Conservation (phyloP, 64 coral and sea anemone species). For the Porites lutea region DNA sequence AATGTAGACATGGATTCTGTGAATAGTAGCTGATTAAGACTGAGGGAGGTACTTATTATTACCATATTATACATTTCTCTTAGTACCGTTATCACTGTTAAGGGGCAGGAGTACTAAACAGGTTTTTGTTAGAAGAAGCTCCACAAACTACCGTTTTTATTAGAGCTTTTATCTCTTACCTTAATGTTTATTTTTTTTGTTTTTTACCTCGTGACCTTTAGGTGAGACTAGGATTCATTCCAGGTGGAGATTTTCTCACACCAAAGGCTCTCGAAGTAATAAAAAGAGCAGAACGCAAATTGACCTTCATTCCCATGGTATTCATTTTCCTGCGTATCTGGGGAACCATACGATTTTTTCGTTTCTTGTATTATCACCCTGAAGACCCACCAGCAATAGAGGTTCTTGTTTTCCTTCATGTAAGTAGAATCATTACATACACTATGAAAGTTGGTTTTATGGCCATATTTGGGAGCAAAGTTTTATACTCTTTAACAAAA, state of each 20-base stretch:
- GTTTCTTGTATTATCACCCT: not conserved
- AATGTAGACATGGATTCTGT: no score
- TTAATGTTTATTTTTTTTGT: not conserved
- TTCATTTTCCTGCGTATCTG: conserved; percentile 73
- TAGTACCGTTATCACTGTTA: no score
- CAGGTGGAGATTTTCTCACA: conserved; percentile 9
- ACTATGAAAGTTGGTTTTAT: no score
- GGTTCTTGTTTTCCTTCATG: conserved; percentile 51
- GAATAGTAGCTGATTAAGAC: no score
- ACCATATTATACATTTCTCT: no score
- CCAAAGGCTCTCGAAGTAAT: conserved; percentile 13
- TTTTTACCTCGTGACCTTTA: not conserved
- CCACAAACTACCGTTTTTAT: no score
- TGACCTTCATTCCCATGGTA: conserved; percentile 66
- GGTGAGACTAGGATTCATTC: conserved; percentile 3
- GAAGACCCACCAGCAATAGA: not conserved
- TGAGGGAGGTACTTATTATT: no score
- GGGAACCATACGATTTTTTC: conserved; percentile 77
- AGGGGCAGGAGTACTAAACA: no score
- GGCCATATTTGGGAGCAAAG: no score
- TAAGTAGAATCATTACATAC: not conserved
- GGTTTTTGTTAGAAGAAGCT: no score
- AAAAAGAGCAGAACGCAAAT: conserved; percentile 62
- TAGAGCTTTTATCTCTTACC: no score
- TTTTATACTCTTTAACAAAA: no score